These are phyloP conservation scores for Cydia pomonella DNA, from an alignment of 1,140 invertebrate species.

Conservation along the genomic window DNA sequence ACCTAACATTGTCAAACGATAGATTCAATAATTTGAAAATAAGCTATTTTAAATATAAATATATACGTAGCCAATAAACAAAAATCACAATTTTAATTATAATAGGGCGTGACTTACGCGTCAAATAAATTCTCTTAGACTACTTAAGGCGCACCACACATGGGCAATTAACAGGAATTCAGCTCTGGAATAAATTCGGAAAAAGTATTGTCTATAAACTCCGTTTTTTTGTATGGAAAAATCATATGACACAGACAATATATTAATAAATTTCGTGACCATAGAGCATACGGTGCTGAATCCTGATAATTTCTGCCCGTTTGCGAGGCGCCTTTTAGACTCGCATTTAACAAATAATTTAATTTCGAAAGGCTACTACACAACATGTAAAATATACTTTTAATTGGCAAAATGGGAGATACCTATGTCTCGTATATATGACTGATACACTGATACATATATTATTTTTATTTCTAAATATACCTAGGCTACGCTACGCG, in stretches of 20 bases:
- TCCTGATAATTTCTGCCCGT: neutral
- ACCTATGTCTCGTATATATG: slow-evolving; percentile 58
- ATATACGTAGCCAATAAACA: too few species aligned
- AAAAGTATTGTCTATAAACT: too few species aligned
- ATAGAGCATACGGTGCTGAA: neutral
- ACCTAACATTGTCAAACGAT: neutral
- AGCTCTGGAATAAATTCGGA: too few species aligned
- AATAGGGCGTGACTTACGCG: neutral
- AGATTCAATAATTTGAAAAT: neutral
- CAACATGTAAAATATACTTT: slow-evolving; percentile 38
- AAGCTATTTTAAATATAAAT: too few species aligned
- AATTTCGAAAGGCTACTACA: neutral
- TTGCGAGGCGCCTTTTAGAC: neutral
- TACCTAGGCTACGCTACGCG: slow-evolving; percentile 22
- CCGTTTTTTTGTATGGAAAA: too few species aligned
- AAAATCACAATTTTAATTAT: neutral
- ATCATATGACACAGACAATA: too few species aligned
- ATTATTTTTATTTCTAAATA: slow-evolving; percentile 38
- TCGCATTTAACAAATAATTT: neutral
- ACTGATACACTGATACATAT: slow-evolving; percentile 30
- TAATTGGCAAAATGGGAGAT: slow-evolving; percentile 78
- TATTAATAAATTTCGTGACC: too few species aligned
- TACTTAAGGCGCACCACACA: too few species aligned
- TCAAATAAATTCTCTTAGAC: too few species aligned
- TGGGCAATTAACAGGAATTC: too few species aligned